Conservation (phyloP, 1,140 invertebrate species). For the Penaeus indicus region DNA sequence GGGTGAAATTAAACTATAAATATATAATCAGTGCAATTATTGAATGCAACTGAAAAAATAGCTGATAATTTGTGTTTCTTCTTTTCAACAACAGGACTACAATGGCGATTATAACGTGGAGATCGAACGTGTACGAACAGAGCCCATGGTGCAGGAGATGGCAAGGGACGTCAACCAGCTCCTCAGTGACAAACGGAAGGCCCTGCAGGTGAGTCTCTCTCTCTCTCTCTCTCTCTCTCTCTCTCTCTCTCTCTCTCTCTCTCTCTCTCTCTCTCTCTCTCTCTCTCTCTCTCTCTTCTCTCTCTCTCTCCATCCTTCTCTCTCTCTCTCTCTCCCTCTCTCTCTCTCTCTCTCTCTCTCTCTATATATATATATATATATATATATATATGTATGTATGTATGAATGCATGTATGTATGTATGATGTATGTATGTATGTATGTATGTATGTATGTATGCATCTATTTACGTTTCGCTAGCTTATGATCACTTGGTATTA, state of each 20-base stretch:
- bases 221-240: neutral
- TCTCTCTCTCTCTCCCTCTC: too few relatives aligned
- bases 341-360: too few relatives aligned
- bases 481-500: too few relatives aligned
- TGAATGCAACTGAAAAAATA: neutral
- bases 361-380: too few relatives aligned
- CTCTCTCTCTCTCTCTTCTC: too few relatives aligned
- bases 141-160: constrained; percentile 18
- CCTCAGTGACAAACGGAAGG: constrained; percentile 11
- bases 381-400: too few relatives aligned
- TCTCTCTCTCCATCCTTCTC: too few relatives aligned
- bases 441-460: too few relatives aligned
- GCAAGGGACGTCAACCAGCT: constrained; percentile 3
- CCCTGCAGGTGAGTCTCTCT: constrained; percentile 1
- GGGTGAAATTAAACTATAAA: neutral
- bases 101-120: constrained; percentile 18
- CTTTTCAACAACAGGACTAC: constrained; percentile 9
- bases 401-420: too few relatives aligned
- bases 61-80: neutral
- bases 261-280: neutral
- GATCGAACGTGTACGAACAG: constrained; percentile 7
- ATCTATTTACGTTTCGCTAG: too few relatives aligned
- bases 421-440: too few relatives aligned
- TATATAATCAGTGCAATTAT: neutral
- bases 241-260: neutral